Evolutionary conservation across 1,140 invertebrate genomes (phyloP).

Genomic region (Papilio polytes): DNA sequence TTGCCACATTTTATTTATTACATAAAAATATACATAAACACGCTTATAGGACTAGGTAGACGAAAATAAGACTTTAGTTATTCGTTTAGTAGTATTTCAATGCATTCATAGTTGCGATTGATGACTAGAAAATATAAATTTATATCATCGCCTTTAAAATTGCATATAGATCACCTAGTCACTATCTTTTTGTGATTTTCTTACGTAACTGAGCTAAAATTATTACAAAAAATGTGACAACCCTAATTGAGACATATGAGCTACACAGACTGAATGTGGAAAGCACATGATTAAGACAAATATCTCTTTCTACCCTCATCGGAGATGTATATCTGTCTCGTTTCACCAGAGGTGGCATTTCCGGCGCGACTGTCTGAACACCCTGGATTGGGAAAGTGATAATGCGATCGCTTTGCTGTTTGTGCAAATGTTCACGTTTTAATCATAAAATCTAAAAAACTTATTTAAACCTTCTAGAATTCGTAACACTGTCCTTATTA

Average conservation of each 20-base stretch:
- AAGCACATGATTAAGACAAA: constrained; percentile 17
- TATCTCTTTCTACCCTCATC: constrained; percentile 35
- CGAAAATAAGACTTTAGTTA: too few relatives aligned
- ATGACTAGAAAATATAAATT: too few relatives aligned
- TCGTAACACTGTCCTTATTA: neutral
- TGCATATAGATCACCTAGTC: too few relatives aligned
- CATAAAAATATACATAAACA: neutral
- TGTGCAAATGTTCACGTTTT: constrained; percentile 1
- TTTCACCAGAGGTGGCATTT: constrained; percentile 45
- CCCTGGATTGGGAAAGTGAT: constrained; percentile 36
- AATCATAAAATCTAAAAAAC: neutral
- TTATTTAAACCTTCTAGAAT: neutral
- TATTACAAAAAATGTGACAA: constrained; percentile 10
- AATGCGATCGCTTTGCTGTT: constrained; percentile 34
- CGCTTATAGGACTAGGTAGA: too few relatives aligned
- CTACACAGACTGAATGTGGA: constrained; percentile 15
- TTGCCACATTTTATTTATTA: neutral
- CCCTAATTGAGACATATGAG: constrained; percentile 27
- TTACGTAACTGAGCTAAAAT: neutral
- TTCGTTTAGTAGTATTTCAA: too few relatives aligned
- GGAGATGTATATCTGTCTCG: constrained; percentile 25
- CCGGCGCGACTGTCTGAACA: constrained; percentile 46
- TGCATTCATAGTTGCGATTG: too few relatives aligned
- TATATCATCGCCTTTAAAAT: too few relatives aligned
- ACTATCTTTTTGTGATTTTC: too few relatives aligned